Evolutionary conservation across 2,888 invertebrate species (phyloP).

Genomic region (Ophraella communa): DNA sequence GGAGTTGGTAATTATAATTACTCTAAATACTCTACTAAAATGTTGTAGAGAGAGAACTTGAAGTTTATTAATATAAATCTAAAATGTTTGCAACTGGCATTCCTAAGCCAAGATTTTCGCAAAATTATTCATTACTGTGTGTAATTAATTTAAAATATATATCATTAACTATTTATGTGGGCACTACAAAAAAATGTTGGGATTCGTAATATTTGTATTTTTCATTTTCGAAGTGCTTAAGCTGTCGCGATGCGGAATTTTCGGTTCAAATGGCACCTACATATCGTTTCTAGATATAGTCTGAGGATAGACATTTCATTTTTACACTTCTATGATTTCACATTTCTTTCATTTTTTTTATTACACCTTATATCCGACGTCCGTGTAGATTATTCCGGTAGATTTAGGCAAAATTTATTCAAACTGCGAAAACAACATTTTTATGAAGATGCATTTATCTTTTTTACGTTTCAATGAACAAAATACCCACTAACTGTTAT

Average conservation of each 20-base stretch:
- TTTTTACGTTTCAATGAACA: constrained; percentile 6
- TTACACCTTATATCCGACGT: constrained; percentile 24
- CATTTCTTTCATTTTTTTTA: constrained; percentile 31
- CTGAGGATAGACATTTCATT: constrained; percentile 38
- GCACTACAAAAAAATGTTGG: neutral
- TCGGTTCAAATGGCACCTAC: constrained; percentile 30
- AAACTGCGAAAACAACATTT: neutral
- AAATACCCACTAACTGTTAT: neutral
- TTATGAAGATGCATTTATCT: constrained; percentile 2
- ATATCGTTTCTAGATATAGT: constrained; percentile 33
- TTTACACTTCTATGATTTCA: constrained; percentile 36
- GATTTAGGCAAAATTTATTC: constrained; percentile 8
- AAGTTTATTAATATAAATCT: no score
- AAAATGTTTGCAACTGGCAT: no score
- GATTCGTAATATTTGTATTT: neutral
- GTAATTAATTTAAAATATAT: no score
- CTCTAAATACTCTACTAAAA: no score
- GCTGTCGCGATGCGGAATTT: constrained; percentile 14
- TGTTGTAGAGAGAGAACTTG: no score
- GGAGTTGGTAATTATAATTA: no score
- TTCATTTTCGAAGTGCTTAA: neutral
- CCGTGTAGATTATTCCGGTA: constrained; percentile 5
- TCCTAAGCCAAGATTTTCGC: no score
- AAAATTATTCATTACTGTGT: no score
- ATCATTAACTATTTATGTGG: no score